Evolutionary conservation across 2,113 vertebrate genomes (phyloP), one percentile per base, ranked within the genome.

Genomic region (Rhinogobius similis): DNA sequence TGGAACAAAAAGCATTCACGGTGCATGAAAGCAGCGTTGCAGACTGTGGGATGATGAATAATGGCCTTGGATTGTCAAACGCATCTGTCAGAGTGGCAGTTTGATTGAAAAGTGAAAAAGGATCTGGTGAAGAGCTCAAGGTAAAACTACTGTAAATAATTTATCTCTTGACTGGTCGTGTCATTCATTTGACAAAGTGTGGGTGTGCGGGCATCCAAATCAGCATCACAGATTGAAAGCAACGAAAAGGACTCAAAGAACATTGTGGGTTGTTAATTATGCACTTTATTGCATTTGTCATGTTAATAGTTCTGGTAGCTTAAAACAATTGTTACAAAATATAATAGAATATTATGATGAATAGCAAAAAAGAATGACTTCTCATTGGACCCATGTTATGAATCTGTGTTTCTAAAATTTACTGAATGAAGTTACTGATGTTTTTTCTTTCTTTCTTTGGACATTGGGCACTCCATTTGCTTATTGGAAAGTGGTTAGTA

Each of bases 31-130:
- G 26, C 38, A 32, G 8, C 5, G 0, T 12, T 56, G 68, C 52
- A 64, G 16, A 66, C 50, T 53, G 65, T 74, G 70, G 44, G 53
- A 50, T 65, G 69, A 76, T 67, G 73, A 79, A 69, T 82, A 67
- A 75, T 59, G 46, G 77, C 74, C 59, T 79, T 68, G 29, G 26
- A 70, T 29, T 77, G 73, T 72, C 75, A 76, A 67, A 77, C 48
- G 12, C 3, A 77, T 71, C 75, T 41, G 61, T 78, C 71, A 75
- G 18, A 44, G 32, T 81, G 72, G 64, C 65, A 32, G 76, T 68
- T 71, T 76, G 71, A 84, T 68, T 81, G 66, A 75, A 78, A 77
- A 75, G 53, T 39, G 39, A 75, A 75, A 85, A 61, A 71, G 46
- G 65, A 77, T 67, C 38, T 52, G 26, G 55, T 8, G 20, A 75